Evolutionary conservation across 2,797 vertebrate species (phyloP), one percentile per base, ranked within the genome.

Genomic region (Rachycentron canadum): DNA sequence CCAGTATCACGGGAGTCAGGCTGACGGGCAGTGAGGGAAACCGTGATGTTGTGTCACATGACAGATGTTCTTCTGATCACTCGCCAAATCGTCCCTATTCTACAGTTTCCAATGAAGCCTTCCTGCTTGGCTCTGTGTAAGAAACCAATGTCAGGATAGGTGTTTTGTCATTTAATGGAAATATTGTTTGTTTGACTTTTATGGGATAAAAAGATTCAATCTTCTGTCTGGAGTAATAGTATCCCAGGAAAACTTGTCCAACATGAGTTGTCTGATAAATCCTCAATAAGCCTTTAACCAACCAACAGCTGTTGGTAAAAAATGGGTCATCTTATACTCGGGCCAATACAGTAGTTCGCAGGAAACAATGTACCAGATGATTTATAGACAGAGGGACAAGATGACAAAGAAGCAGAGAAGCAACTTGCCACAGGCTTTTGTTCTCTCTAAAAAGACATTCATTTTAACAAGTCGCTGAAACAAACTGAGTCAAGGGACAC

Each of bases 401-500:
- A 68, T 47, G 58, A 59, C 17, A 49, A 50, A 63, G 53, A 57
- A 32, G 21, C 66, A 61, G 61, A 81, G 50, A 53, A 59, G 55
- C 36, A 43, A 49, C 65, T 70, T 25, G 76, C 77, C 76, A 76
- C 17, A 19, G 76, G 85, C 84, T 70, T 74, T 74, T 72, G 69
- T 80, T 64, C 82, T 79, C 74, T 72, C 64, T 30, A 65, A 76
- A 76, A 83, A 60, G 19, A 52, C 34, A 62, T 68, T 67, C 62
- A 60, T 61, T 84, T 79, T 70, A 73, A 86, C 73, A 84, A 87
- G 65, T 62, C 17, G 65, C 69, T 38, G 58, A 68, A 82, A 79
- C 69, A 70, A 55, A 78, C 25, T 56, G 72, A 86, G 76, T 88
- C 85, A 88, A 67, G 59, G 75, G 82, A 86, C 79, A 63, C 43